Evolutionary conservation across 1,140 invertebrate species (phyloP), one percentile per base, ranked within the genome.

Genomic region (Tetragnatha versicolor): DNA sequence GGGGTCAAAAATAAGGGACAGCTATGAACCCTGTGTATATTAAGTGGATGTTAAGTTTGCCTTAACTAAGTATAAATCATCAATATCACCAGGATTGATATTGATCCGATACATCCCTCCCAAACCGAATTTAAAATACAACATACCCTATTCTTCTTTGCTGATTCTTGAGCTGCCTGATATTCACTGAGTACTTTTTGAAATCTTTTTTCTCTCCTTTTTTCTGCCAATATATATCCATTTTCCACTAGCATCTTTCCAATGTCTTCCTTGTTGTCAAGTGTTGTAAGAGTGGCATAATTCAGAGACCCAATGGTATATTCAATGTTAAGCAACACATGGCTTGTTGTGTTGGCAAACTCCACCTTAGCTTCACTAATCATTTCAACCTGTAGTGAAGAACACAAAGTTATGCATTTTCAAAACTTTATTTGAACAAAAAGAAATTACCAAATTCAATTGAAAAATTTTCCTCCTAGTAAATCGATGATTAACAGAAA

Each of bases 171-270:
- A 14, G 95, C 93, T 42, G 90, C 90, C 80, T 88, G 89, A 85
- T 98, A 98, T 72, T 95, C 93, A 37, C 85, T 86, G 85, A 93
- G 91, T 85, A 98, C 84, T 86, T 93, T 91, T 60, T 91, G 89
- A 37, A 98, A 89, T 82, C 93, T 90, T 75, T 91, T 91, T 83
- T 98, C 96, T 76, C 91, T 91, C 45, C 92, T 88, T 58, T 89
- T 89, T 55, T 97, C 94, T 70, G 93, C 91, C 39, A 98, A 83
- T 2, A 97, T 87, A 51, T 93, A 89, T 14, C 98, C 98, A 82
- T 97, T 93, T 39, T 90, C 88, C 72, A 99, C 91, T 17, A 99
- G 88, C 79, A 88, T 89, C 85, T 94, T 94, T 33, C 90, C 92
- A 81, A 98, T 88, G 85, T 98, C 95, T 70, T 91, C 88, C 85